A percentile compares a stretch with the other conserved stretches of the same genome.
Conservation (phyloP, 1,140 invertebrate species). For the Heliconius congener region DNA sequence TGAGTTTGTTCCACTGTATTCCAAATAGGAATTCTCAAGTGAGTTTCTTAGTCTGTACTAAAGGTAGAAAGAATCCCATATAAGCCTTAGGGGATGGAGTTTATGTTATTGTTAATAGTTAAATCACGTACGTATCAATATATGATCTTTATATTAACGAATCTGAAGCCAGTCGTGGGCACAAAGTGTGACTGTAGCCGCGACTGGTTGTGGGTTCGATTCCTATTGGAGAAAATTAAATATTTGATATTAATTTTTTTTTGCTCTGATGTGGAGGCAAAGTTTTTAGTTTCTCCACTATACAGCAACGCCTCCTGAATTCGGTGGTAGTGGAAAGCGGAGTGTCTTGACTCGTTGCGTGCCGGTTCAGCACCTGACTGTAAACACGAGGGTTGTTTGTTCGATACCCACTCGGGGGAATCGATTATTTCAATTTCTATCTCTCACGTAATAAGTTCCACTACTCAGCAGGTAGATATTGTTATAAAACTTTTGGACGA, state of each 20-base stretch:
- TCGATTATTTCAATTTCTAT: too few species aligned
- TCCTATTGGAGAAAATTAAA: background rate
- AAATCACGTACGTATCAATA: background rate
- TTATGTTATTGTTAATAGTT: background rate
- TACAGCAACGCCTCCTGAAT: too few species aligned
- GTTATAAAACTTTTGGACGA: too few species aligned
- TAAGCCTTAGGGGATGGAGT: background rate
- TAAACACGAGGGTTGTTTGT: background rate
- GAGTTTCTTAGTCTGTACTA: conserved; percentile 23
- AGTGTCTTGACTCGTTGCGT: too few species aligned
- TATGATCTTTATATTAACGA: background rate
- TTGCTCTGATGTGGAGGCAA: too few species aligned
- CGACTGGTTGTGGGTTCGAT: too few species aligned
- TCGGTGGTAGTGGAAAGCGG: too few species aligned
- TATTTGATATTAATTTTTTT: too few species aligned
- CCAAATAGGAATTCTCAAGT: conserved; percentile 28
- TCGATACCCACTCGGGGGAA: background rate
- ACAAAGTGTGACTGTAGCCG: background rate
- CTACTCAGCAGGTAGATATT: too few species aligned
- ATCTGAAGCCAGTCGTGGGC: background rate
- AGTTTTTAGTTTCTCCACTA: too few species aligned
- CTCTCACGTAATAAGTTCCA: too few species aligned
- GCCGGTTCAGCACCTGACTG: too few species aligned
- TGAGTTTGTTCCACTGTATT: conserved; percentile 29
- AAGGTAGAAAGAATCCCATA: conserved; percentile 18